A percentile compares a stretch with the other conserved stretches of the same genome.
phyloP scores from a whole-genome alignment of 2,888 invertebrate species.

The Erebia ligea region DNA sequence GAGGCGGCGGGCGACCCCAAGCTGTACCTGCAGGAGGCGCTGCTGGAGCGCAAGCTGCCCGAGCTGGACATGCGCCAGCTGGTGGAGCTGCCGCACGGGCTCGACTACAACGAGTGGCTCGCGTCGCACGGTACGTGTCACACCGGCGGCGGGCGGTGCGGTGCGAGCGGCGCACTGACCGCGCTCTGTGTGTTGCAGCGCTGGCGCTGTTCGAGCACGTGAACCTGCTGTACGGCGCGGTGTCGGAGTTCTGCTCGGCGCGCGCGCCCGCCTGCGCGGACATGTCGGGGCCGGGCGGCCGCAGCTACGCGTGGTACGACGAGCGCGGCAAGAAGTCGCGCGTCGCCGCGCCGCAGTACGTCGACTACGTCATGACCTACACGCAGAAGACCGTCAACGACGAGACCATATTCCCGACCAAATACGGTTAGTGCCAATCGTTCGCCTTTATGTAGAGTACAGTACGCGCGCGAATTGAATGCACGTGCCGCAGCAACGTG shows the following conservation, averaged over 20 bases:
- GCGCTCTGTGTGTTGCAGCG: constrained; percentile 76
- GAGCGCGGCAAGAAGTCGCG: constrained; percentile 99
- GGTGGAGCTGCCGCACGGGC: constrained; percentile 96
- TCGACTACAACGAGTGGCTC: constrained; percentile 99
- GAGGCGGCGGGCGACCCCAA: constrained; percentile 91
- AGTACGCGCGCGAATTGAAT: no score
- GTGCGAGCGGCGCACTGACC: no score
- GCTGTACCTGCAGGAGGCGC: constrained; percentile 97
- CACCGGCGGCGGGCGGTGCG: no score
- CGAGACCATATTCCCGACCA: constrained; percentile 98
- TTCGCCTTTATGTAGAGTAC: no score
- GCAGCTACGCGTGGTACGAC: constrained; percentile 99
- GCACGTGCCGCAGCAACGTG: no score
- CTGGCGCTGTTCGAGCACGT: constrained; percentile 99
- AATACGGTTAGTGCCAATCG: constrained; percentile 95
- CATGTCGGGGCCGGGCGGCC: constrained; percentile 98
- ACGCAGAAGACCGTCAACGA: constrained; percentile 98
- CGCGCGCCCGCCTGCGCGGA: constrained; percentile 96
- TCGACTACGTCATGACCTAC: constrained; percentile 99
- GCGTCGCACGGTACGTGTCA: constrained; percentile 92
- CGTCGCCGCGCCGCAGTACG: constrained; percentile 98
- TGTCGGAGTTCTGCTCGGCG: constrained; percentile 99
- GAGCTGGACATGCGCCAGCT: constrained; percentile 97
- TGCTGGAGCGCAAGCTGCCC: constrained; percentile 96
- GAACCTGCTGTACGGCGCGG: constrained; percentile 98